Base-by-base conservation (phyloP, 2,113 vertebrate genomes). In the Cygnus buccinator region DNA sequence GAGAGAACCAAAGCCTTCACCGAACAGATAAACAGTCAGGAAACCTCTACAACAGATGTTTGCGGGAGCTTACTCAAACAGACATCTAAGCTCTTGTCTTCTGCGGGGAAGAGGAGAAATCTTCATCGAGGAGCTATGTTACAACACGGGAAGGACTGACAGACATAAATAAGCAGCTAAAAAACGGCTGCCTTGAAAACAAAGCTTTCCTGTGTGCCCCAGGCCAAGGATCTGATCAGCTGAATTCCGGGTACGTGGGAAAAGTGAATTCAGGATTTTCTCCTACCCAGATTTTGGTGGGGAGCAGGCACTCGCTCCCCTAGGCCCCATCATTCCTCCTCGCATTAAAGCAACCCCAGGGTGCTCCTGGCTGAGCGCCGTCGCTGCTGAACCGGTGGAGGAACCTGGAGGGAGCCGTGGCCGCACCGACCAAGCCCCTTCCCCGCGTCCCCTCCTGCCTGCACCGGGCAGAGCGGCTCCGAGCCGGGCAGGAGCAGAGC, bases 1-100 rank as follows among this genome's bases (percentile, higher is more conserved):
- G 43, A 63, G 86, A 72, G 88, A 84, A 84, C 80, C 62, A 33
- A 79, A 89, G 92, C 92, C 90, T 94, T 70, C 29, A 50, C 84
- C 14, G 0, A 73, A 71, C 85, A 78, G 85, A 28, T 33, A 10
- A n/a, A 41, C 67, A 25, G 5, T 66, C 71, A 46, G 61, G 52
- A 23, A n/a, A 72, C 74, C 63, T 68, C 81, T 84, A 67, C 75
- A 31, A 44, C 59, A 25, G 66, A 10, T 5, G 72, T 35, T 8
- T 28, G 90, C 90, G 62, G 95, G 88, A 84, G 86, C 92, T 89
- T 17, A 3, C 74, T 52, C 4, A 0, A 9, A 37, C 78, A 11
- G 63, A 13, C 55, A 66, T 75, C 46, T n/a, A 65, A 75, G 93
- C 88, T 89, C 78, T 65, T 55, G 70, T 43, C 71, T 58, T 77